Evolutionary conservation across 2,113 vertebrate genomes (phyloP).

Genomic region (Alces alces): DNA sequence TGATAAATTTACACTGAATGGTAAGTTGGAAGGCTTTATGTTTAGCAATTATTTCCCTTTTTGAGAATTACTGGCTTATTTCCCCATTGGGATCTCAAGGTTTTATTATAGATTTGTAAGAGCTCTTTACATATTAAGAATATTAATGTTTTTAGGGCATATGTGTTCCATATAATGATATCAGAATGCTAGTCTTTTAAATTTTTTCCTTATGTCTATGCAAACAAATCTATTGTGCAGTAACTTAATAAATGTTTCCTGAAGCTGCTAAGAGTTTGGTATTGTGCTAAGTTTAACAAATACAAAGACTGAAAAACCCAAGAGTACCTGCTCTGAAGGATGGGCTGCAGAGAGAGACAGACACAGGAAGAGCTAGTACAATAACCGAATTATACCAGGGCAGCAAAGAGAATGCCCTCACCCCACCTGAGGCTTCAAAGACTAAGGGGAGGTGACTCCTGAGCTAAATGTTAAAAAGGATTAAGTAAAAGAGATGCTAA

Average conservation of each 20-base stretch:
- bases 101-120: background rate
- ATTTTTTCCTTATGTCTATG: background rate
- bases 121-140: conserved; percentile 5
- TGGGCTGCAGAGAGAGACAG: background rate
- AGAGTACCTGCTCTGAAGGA: too few species aligned
- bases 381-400: too few species aligned
- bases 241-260: background rate
- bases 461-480: background rate
- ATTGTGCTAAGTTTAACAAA: background rate
- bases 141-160: background rate
- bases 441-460: background rate
- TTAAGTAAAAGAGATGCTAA: background rate
- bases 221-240: background rate
- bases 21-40: background rate
- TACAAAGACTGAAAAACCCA: background rate
- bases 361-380: background rate
- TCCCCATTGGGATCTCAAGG: background rate
- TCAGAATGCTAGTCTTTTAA: background rate
- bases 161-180: background rate
- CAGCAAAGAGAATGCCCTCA: background rate
- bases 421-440: background rate
- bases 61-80: background rate
- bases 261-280: background rate
- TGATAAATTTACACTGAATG: background rate
- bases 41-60: background rate